Conservation (phyloP, 2,797 vertebrate genomes). For the Graptemys geographica region DNA sequence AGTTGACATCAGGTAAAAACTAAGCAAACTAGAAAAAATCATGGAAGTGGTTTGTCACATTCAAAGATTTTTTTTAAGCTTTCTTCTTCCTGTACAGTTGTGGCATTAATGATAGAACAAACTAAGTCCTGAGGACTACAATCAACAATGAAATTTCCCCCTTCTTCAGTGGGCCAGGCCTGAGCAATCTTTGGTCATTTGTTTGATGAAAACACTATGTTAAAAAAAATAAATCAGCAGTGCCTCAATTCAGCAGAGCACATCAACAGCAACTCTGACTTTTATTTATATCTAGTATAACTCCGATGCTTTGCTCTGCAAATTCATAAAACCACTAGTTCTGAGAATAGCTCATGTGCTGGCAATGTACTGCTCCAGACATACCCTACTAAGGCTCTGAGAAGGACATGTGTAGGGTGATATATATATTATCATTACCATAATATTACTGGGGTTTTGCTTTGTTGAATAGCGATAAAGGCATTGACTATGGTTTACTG, state of each 20-base stretch:
- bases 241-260: not conserved
- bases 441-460: not conserved
- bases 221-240: not conserved
- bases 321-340: not conserved
- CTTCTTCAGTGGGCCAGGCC: not conserved
- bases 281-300: not conserved
- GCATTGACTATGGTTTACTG: rapidly evolving
- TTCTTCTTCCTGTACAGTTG: not conserved
- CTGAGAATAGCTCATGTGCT: not conserved
- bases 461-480: not conserved
- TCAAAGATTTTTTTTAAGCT: slow-evolving; percentile 24
- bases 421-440: not conserved
- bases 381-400: not conserved
- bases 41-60: slow-evolving; percentile 50
- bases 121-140: not conserved
- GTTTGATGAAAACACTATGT: not conserved
- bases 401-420: not conserved
- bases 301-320: not conserved
- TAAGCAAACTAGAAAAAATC: slow-evolving; percentile 41
- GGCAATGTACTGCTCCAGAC: not conserved
- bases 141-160: not conserved
- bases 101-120: not conserved
- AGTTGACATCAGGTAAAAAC: slow-evolving; percentile 57
- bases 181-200: not conserved
- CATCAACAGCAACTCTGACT: rapidly evolving